phyloP scores from a whole-genome alignment of 2,797 vertebrate genomes.

The Lerista edwardsae region DNA sequence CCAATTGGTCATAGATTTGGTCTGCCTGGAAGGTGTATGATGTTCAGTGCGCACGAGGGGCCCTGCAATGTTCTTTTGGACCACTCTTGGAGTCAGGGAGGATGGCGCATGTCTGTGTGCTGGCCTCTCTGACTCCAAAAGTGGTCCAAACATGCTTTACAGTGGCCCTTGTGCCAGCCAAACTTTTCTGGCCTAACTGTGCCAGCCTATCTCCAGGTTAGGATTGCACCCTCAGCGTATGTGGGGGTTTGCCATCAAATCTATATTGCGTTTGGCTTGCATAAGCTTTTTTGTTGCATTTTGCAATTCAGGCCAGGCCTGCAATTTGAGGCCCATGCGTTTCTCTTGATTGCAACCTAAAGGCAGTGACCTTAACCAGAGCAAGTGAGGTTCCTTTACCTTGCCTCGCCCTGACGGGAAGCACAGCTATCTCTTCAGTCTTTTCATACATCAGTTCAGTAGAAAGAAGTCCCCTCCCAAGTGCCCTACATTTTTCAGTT shows the following conservation, averaged over 20 bases:
- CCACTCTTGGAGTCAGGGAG: no score
- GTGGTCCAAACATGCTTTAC: no score
- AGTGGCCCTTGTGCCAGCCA: no score
- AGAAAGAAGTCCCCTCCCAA: slow-evolving; percentile 51
- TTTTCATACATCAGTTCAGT: neutral
- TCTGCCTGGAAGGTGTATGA: neutral
- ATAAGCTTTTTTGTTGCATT: neutral
- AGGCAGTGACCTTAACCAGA: neutral
- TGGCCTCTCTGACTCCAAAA: no score
- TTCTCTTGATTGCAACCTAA: neutral
- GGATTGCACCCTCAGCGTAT: neutral
- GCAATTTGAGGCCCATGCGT: neutral
- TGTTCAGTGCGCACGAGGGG: no score
- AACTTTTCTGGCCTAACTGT: no score
- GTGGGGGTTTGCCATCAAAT: neutral
- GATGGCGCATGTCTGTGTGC: no score
- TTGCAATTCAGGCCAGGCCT: neutral
- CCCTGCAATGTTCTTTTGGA: no score
- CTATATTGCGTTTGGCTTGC: neutral
- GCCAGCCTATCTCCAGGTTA: no score
- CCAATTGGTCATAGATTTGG: neutral
- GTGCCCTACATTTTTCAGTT: slow-evolving; percentile 45
- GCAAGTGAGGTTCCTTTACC: neutral
- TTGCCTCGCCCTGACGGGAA: neutral
- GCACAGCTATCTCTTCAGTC: slow-evolving; percentile 18